Evolutionary conservation across 2,888 invertebrate genomes (phyloP).

Genomic region (Phragmatobia fuliginosa): DNA sequence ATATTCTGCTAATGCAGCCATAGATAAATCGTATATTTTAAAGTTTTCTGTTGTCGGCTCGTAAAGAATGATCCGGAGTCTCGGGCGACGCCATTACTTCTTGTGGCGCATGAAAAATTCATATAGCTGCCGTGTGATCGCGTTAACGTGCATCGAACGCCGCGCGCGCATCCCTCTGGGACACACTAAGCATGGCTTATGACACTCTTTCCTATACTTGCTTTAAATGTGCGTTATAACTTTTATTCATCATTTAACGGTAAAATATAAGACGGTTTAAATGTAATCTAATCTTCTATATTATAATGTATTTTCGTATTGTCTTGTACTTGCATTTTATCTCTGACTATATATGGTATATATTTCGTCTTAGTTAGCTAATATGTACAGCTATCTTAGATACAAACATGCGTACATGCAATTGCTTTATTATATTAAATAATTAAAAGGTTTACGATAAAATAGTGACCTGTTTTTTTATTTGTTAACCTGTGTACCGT

Average conservation of each 20-base stretch:
- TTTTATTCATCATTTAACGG: conserved; percentile 56
- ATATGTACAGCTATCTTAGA: too few species aligned
- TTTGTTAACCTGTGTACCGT: background rate
- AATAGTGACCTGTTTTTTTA: background rate
- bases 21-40: conserved; percentile 76
- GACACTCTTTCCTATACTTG: conserved; percentile 50
- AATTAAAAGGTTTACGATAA: background rate
- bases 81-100: conserved; percentile 81
- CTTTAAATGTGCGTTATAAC: conserved; percentile 56
- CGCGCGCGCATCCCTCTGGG: conserved; percentile 72
- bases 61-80: conserved; percentile 85
- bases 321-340: background rate
- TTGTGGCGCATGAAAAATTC: conserved; percentile 84
- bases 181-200: conserved; percentile 69
- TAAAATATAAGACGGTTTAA: conserved; percentile 33
- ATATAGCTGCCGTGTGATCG: conserved; percentile 77
- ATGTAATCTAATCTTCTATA: conserved; percentile 15
- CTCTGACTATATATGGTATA: background rate
- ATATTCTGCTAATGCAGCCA: conserved; percentile 25
- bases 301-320: background rate
- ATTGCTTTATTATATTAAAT: too few species aligned
- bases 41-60: conserved; percentile 79
- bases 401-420: too few species aligned
- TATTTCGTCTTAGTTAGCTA: background rate
- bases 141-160: conserved; percentile 68